Evolutionary conservation across 2,797 vertebrate species (phyloP).

Genomic region (Bradypus variegatus): DNA sequence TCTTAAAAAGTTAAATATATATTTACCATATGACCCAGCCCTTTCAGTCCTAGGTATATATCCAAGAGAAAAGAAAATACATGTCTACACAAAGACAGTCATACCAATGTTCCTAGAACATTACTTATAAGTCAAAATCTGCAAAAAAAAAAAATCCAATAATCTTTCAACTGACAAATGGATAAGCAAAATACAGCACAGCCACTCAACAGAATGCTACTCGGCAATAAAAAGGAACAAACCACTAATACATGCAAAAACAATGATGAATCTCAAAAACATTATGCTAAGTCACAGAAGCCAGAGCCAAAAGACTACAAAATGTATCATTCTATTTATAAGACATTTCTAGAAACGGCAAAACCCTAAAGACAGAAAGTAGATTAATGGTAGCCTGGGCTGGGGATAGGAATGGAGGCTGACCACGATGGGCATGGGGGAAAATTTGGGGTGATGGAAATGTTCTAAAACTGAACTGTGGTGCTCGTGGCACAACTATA

Average conservation of each 20-base stretch:
- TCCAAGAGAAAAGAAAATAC: background rate
- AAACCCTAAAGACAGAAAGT: conserved; percentile 9
- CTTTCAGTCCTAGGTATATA: background rate
- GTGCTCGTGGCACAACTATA: background rate
- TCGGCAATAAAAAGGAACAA: background rate
- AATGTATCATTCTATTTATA: background rate
- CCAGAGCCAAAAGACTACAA: background rate
- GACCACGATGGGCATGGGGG: background rate
- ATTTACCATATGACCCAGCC: background rate
- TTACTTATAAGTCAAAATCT: background rate
- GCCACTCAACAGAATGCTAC: background rate
- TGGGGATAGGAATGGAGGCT: fast-evolving
- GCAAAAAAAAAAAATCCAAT: background rate
- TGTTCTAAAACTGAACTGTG: background rate
- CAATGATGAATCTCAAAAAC: background rate
- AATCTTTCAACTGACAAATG: background rate
- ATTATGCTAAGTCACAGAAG: background rate
- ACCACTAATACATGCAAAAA: background rate
- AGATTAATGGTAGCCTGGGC: background rate
- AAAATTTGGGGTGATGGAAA: background rate
- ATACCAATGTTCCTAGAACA: background rate
- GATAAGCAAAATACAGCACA: background rate
- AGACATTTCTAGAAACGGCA: conserved; percentile 8
- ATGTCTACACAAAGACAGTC: background rate
- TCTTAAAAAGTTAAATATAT: background rate